A percentile compares a stretch with the other conserved stretches of the same genome.
Evolutionary conservation across 2,113 vertebrate species (phyloP).

Genomic region (Octodon degus): DNA sequence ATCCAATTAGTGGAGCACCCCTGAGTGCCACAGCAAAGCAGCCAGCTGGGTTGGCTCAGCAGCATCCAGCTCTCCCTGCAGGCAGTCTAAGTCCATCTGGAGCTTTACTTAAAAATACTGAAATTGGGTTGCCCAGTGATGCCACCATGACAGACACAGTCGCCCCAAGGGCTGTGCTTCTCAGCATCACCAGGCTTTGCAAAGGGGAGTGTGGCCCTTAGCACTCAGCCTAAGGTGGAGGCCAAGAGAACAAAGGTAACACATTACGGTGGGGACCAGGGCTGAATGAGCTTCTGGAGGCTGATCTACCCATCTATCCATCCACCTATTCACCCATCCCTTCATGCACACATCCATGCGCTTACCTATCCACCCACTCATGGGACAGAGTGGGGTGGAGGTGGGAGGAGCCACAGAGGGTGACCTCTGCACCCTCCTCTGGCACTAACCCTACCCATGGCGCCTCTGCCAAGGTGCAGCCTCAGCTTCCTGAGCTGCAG

Average conservation of each 20-base stretch:
- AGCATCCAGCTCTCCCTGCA: background rate
- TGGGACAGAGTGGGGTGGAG: background rate
- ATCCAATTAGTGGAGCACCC: conserved; percentile 45
- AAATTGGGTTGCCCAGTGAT: background rate
- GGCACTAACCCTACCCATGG: background rate
- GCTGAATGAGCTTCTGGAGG: background rate
- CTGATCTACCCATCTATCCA: too few relatives aligned
- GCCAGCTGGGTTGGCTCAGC: background rate
- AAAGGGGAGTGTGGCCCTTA: background rate
- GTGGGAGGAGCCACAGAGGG: background rate
- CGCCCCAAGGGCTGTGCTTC: background rate
- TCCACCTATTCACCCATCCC: too few relatives aligned
- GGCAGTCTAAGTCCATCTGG: conserved; percentile 33
- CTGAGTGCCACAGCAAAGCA: background rate
- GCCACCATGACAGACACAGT: background rate
- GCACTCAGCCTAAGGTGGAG: background rate
- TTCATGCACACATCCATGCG: too few relatives aligned
- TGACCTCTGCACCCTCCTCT: background rate
- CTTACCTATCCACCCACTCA: too few relatives aligned
- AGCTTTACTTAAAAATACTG: conserved; percentile 55
- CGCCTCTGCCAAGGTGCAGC: too few relatives aligned
- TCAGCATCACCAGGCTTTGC: background rate
- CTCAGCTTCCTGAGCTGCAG: background rate
- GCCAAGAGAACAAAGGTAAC: background rate
- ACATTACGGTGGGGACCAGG: background rate